Conservation (phyloP, 2,113 vertebrate species). For the Mobula birostris region DNA sequence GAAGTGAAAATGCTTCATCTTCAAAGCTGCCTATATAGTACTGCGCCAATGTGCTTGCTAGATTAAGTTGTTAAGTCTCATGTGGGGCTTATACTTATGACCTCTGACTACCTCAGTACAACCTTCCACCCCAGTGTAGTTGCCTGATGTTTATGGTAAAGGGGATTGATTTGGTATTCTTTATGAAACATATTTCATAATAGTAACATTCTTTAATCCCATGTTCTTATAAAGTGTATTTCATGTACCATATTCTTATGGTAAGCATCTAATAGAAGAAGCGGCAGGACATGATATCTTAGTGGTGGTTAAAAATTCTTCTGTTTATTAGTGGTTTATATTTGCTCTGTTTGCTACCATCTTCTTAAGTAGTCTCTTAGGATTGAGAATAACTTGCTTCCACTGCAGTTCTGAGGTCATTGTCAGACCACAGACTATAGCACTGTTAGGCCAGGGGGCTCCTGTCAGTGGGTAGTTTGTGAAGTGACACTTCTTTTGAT, state of each 20-base stretch:
- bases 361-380: no score
- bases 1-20: not conserved
- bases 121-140: not conserved
- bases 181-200: not conserved
- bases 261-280: not conserved
- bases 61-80: not conserved
- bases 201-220: not conserved
- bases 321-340: not conserved
- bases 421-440: no score
- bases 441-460: no score
- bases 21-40: not conserved
- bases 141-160: not conserved
- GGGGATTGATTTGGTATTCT: not conserved
- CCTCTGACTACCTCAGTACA: not conserved
- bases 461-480: no score
- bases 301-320: not conserved
- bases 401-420: no score
- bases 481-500: no score
- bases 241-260: not conserved
- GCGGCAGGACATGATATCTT: not conserved
- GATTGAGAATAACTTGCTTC: no score
- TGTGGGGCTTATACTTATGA: not conserved
- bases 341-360: no score
- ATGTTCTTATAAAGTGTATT: not conserved
- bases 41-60: not conserved